A percentile compares a stretch with the other conserved stretches of the same genome.
phyloP scores from a whole-genome alignment of 92 coral and sea anemone species.

The Nematostella vectensis region DNA sequence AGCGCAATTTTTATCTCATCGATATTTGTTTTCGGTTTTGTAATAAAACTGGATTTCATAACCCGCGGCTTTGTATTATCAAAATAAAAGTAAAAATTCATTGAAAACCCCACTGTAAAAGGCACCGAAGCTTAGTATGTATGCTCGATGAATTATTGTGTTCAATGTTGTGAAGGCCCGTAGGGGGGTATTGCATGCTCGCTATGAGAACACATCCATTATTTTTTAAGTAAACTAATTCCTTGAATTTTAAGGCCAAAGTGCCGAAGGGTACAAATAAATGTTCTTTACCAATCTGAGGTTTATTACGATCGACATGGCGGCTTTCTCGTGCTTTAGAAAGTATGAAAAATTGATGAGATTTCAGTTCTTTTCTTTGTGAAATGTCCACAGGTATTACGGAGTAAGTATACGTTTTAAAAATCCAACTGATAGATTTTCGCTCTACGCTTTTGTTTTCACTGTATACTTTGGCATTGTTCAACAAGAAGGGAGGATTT shows the following conservation, averaged over 20 bases:
- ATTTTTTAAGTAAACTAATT: slow-evolving; percentile 5
- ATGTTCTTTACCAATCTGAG: neutral
- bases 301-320: neutral
- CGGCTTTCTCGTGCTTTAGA: neutral
- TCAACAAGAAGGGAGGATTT: too few relatives aligned
- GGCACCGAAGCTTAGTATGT: neutral
- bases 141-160: neutral
- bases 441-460: too few relatives aligned
- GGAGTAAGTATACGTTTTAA: too few relatives aligned
- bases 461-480: too few relatives aligned
- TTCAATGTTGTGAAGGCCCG: slow-evolving; percentile 1
- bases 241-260: neutral
- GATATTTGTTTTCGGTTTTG: slow-evolving; percentile 21
- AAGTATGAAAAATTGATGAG: neutral
- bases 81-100: slow-evolving; percentile 8
- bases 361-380: neutral
- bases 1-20: slow-evolving; percentile 10
- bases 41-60: slow-evolving; percentile 12
- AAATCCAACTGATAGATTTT: too few relatives aligned
- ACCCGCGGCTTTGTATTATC: slow-evolving; percentile 6
- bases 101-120: neutral
- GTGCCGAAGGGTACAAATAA: neutral
- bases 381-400: too few relatives aligned
- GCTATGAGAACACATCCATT: neutral
- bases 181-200: neutral